Evolutionary conservation across 2,888 invertebrate genomes (phyloP).

Genomic region (Pogonocherus hispidulus): DNA sequence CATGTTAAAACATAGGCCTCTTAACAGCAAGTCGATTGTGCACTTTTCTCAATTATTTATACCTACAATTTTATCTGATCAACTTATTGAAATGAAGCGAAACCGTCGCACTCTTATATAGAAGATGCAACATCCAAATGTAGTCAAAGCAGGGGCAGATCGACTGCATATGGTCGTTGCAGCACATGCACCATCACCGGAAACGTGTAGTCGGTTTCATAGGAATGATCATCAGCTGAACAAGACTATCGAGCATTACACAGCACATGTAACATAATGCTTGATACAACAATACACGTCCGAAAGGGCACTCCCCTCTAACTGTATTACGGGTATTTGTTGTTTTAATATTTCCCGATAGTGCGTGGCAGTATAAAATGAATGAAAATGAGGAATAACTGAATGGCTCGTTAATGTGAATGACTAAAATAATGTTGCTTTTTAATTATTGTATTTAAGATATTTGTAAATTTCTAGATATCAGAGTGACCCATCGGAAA

Average conservation of each 20-base stretch:
- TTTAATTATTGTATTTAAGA: too few relatives aligned
- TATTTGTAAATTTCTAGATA: too few relatives aligned
- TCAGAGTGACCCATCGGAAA: too few relatives aligned
- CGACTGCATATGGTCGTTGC: conserved; percentile 38
- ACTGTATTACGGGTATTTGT: conserved; percentile 31
- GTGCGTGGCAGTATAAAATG: neutral
- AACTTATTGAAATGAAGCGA: neutral
- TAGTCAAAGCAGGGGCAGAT: neutral
- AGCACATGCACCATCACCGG: too few relatives aligned
- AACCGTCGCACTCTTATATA: neutral
- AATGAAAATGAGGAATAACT: too few relatives aligned
- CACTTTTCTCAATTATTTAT: too few relatives aligned
- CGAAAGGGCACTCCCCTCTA: conserved; percentile 38
- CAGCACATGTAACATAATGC: neutral
- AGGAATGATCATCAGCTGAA: conserved; percentile 30
- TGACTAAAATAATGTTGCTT: too few relatives aligned
- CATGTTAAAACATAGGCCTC: too few relatives aligned
- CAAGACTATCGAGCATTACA: neutral
- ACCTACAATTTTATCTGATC: too few relatives aligned
- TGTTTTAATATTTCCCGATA: neutral
- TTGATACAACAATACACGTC: conserved; percentile 23
- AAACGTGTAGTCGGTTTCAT: conserved; percentile 39
- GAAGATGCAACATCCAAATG: neutral
- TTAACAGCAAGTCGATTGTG: too few relatives aligned
- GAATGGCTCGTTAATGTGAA: too few relatives aligned